phyloP scores from a whole-genome alignment of 2,113 vertebrate genomes.

The Tringa solitaria region DNA sequence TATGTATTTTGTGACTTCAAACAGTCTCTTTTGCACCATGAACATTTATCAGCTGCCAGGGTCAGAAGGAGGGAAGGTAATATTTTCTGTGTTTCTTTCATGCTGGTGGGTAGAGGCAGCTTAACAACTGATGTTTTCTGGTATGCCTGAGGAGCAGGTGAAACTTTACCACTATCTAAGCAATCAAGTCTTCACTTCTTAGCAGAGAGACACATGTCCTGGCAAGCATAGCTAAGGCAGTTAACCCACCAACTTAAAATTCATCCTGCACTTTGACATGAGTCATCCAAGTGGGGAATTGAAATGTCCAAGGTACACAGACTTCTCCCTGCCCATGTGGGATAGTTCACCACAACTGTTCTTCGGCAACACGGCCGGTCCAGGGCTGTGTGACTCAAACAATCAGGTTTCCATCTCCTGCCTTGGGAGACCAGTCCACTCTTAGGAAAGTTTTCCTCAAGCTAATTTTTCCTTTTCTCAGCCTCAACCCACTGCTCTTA shows the following conservation, averaged over 20 bases:
- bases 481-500: neutral
- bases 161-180: constrained; percentile 28
- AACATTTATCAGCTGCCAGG: neutral
- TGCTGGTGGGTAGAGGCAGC: neutral
- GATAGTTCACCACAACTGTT: neutral
- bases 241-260: constrained; percentile 48
- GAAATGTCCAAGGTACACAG: constrained; percentile 28
- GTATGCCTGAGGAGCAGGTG: neutral
- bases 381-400: constrained; percentile 53
- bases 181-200: neutral
- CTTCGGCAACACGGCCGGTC: neutral
- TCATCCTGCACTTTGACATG: constrained; percentile 53
- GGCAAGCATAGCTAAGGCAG: neutral
- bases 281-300: constrained; percentile 42
- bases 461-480: constrained; percentile 3
- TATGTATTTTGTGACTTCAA: neutral
- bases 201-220: neutral
- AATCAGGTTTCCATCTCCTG: constrained; percentile 49
- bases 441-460: constrained; percentile 50
- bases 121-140: constrained; percentile 1
- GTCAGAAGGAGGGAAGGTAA: neutral
- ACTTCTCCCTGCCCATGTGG: constrained; percentile 17
- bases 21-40: neutral
- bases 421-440: constrained; percentile 17
- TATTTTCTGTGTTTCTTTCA: neutral